Evolutionary conservation across 2,113 vertebrate species (phyloP), one percentile per base, ranked within the genome.

Genomic region (Phrynosoma platyrhinos): DNA sequence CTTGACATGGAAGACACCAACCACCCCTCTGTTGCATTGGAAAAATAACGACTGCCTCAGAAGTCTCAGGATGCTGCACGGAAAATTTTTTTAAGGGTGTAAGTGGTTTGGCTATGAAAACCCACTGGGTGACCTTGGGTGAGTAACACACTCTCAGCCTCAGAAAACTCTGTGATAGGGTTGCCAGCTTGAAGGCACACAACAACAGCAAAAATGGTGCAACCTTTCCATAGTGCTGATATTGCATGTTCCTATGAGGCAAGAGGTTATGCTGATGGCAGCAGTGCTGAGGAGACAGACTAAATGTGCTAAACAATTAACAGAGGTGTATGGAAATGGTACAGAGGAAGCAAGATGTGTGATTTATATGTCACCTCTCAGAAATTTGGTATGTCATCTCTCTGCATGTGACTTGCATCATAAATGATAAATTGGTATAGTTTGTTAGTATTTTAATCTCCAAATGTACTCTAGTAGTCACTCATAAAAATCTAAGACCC

Each of bases 31-130:
- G 7, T 40, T 9, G 36, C 40, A 10, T 36, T 40, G 74, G 74
- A 32, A 72, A 72, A n/a, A 9, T 4, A 25, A 25, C 16, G 30
- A 16, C 16, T 79, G 14, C 5, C 16, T 14, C 30, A 79, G 78
- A n/a, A 16, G 47, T 47, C 47, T 47, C 47, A 47, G 47, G 36
- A 36, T 36, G 36, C 36, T 36, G 36, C 36, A 36, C 2, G 36
- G 36, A 36, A 36, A 36, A 36, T 1, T 36, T 36, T 36, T 36
- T 36, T 36, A 36, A 36, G 36, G 36, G 36, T 36, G 36, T 36
- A 36, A 36, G 36, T 36, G 92, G 92, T 94, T 92, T 90, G 87
- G 69, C 85, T 0, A 20, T 77, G 77, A 92, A 87, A 95, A 83
- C 76, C 79, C 1, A 36, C 36, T 36, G 36, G 36, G 36, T 36